These are phyloP conservation scores for Parazoanthus darwini DNA, from an alignment of 92 coral and sea anemone genomes.

Conservation along the genomic window DNA sequence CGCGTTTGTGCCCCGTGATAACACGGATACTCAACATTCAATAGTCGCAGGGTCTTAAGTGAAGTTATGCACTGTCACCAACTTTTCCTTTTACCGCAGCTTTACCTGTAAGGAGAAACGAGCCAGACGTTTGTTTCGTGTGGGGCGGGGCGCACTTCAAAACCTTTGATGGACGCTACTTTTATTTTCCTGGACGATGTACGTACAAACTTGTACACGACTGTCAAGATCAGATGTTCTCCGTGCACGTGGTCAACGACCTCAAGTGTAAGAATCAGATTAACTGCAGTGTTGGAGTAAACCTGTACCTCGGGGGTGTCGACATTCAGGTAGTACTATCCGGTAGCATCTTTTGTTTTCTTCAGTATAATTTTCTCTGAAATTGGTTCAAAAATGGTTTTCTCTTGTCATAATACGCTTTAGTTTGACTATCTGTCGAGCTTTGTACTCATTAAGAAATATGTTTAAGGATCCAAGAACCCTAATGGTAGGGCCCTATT, in stretches of 20 bases:
- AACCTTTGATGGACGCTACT: constrained; percentile 88
- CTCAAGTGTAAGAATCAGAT: constrained; percentile 57
- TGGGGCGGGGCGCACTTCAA: constrained; percentile 82
- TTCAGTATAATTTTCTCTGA: background rate
- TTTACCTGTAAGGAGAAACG: constrained; percentile 54
- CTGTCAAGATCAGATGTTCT: constrained; percentile 84
- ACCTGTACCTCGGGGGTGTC: constrained; percentile 85
- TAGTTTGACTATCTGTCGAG: too few species aligned
- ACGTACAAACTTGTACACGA: constrained; percentile 92
- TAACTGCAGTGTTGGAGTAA: constrained; percentile 73
- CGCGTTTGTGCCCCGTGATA: too few species aligned
- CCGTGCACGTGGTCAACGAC: constrained; percentile 79
- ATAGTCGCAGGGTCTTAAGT: too few species aligned
- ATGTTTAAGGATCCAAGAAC: too few species aligned
- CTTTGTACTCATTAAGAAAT: too few species aligned
- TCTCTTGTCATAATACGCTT: background rate
- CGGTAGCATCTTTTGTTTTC: background rate
- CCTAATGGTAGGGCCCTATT: too few species aligned
- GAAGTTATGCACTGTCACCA: background rate
- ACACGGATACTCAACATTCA: too few species aligned
- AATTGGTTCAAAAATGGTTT: background rate
- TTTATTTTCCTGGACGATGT: constrained; percentile 89
- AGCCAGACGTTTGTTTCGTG: constrained; percentile 79
- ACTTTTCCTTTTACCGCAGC: constrained; percentile 17
- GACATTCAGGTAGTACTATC: constrained; percentile 68